Base-by-base conservation (phyloP, 1,140 invertebrate species). In the Periplaneta americana region DNA sequence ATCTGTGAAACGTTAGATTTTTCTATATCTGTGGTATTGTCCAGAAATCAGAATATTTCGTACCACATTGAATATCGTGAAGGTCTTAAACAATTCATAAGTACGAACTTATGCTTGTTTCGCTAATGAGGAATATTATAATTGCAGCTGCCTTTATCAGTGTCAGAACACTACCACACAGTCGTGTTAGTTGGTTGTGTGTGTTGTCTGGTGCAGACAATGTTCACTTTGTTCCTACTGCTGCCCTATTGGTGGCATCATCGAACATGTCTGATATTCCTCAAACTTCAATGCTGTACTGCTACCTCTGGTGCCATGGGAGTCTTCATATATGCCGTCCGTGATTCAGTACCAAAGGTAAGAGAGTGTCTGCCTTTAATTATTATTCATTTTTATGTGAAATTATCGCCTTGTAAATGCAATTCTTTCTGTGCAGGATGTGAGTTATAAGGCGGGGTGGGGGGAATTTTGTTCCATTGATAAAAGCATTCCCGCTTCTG, bases 221-320 rank as follows among this genome's bases (percentile, higher is more conserved):
- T 91, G 11, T 83, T 92, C 10, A 88, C 92, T 4, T 88, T 90
- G 10, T 85, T 91, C 48, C 88, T 93, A 76, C 87, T 93, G 22
- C 85, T 91, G 33, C 87, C 88, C 31, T 90, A 90, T 84, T 92
- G 92, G 90, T 91, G 90, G 85, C 91, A 90, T 82, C 89, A 90
- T 81, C 89, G 90, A 78, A 92, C 90, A 80, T 93, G 92, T 85
- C 85, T 93, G 34, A 91, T 92, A 83, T 93, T 93, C 87, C 87
- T 93, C 66, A 93, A 93, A 87, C 88, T 94, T 82, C 92, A 94
- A 83, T 93, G 92, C 84, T 93, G 92, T 83, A 86, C 88, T 48
- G 91, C 92, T 36, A 88, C 92, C 34, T 87, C 90, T 9, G 90
- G 90, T 33, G 89, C 92, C 31, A 93, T 93, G 91, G 87, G 89